Evolutionary conservation across 2,888 invertebrate genomes (phyloP).

Genomic region (Hydropsyche betteni): DNA sequence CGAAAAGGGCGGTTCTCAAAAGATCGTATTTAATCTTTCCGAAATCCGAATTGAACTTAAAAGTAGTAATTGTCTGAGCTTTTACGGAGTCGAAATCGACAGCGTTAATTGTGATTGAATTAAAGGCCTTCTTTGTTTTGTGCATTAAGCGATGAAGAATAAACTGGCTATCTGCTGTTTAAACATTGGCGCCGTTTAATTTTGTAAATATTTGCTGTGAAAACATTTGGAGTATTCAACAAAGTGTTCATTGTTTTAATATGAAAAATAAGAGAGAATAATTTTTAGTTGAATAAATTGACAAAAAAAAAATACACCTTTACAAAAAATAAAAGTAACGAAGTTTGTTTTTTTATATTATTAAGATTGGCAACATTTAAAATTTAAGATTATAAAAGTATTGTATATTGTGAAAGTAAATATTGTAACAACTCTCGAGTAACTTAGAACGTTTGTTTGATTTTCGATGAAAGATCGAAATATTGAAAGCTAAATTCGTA

Average conservation of each 20-base stretch:
- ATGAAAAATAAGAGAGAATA: too few relatives aligned
- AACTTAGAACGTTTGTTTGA: not conserved
- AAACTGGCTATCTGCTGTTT: not conserved
- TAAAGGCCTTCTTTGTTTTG: conserved; percentile 3
- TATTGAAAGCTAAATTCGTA: not conserved
- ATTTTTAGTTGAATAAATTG: too few relatives aligned
- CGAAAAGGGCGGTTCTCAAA: too few relatives aligned
- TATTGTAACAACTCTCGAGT: not conserved
- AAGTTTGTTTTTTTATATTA: too few relatives aligned
- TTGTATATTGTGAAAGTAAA: not conserved
- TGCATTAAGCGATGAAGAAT: conserved; percentile 11
- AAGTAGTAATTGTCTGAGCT: not conserved
- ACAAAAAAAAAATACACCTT: too few relatives aligned
- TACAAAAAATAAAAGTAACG: too few relatives aligned
- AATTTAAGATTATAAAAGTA: too few relatives aligned
- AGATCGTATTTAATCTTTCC: not conserved
- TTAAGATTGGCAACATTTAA: too few relatives aligned
- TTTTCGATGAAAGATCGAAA: not conserved
- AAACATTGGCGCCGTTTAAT: conserved; percentile 1
- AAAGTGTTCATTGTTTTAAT: too few relatives aligned
- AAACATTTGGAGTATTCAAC: too few relatives aligned
- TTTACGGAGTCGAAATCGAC: not conserved
- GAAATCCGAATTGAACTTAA: not conserved
- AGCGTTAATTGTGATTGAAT: not conserved
- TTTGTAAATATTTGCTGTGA: not conserved